Base-by-base conservation (phyloP, 92 coral and sea anemone genomes). In the Anthopleura xanthogrammica region DNA sequence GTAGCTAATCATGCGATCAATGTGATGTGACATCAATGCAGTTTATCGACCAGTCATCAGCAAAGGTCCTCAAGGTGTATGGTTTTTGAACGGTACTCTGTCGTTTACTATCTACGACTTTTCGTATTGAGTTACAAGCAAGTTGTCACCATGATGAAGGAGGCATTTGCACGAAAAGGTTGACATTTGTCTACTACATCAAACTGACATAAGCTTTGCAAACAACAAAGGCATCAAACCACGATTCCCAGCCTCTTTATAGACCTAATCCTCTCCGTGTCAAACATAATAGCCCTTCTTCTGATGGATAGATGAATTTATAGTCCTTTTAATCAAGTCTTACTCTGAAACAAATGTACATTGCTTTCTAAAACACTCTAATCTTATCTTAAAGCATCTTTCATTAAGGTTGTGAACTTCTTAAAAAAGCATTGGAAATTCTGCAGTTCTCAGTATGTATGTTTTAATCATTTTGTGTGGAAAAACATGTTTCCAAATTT, bases 21-120 rank as follows among this genome's bases (percentile, higher is more conserved):
- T 29, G 36, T 22, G 17, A 4, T 68, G 24, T 68, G 74, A 68
- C 74, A 68, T 9, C 46, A 42, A 68, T 24, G 36, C 74, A 68
- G 74, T 68, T 68, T 68, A 68, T 68, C 74, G 29, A 16, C 74
- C 5, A 68, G 41, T 12, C 16, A 68, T 68, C 74, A 68, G 1
- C 12, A 68, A 68, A 68, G 74, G 74, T 68, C 74, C 74, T 68
- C 40, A 24, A 68, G 74, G 74, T 68, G 16, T 68, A 36, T 36
- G 42, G 74, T 7, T 68, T 68, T 68, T 11, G 41, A 29, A 68
- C 16, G 74, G 74, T 68, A 24, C 42, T 68, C 74, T 68, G 42
- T 68, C 74, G 74, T 36, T 68, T 68, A 36, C 41, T 36, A 29
- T 68, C 74, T 68, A 29, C 42, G 14, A 54, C 16, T 8, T 29